A percentile compares a stretch with the other conserved stretches of the same genome.
These are phyloP conservation scores for Indicator maculatus DNA, from an alignment of 2,113 vertebrate genomes.

Conservation along the genomic window DNA sequence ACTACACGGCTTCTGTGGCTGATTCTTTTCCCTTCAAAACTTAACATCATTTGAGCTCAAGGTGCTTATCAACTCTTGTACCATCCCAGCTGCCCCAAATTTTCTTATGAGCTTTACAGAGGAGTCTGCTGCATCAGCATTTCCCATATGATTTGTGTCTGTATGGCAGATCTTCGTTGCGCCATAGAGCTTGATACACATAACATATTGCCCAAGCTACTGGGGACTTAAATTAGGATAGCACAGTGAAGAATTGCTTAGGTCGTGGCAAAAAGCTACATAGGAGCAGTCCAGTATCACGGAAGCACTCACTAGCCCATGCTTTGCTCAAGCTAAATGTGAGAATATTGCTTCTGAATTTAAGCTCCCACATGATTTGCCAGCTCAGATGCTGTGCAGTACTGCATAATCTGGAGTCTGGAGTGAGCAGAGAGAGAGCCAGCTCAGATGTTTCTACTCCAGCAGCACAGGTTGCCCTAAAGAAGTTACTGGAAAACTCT, in stretches of 20 bases:
- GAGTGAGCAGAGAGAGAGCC: not conserved
- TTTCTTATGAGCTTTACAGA: not conserved
- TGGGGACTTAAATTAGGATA: not conserved
- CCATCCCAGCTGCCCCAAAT: not conserved
- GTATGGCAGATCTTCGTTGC: not conserved
- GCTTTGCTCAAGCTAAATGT: no score
- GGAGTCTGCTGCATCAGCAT: not conserved
- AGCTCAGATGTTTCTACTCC: not conserved
- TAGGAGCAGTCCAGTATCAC: not conserved
- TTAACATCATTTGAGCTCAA: not conserved
- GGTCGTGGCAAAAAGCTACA: not conserved
- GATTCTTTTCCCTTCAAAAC: not conserved
- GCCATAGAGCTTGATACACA: accelerated
- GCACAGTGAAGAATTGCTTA: not conserved
- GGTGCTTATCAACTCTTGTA: not conserved
- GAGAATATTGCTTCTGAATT: no score
- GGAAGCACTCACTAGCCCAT: not conserved
- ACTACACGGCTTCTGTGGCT: not conserved
- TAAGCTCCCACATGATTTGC: not conserved
- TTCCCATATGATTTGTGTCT: not conserved
- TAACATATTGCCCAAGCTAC: not conserved
- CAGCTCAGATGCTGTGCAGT: not conserved
- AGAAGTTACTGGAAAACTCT: not conserved
- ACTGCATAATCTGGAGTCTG: accelerated
- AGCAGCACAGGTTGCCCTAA: not conserved